Evolutionary conservation across 2,888 invertebrate species (phyloP).

Genomic region (Ichneumon xanthorius): DNA sequence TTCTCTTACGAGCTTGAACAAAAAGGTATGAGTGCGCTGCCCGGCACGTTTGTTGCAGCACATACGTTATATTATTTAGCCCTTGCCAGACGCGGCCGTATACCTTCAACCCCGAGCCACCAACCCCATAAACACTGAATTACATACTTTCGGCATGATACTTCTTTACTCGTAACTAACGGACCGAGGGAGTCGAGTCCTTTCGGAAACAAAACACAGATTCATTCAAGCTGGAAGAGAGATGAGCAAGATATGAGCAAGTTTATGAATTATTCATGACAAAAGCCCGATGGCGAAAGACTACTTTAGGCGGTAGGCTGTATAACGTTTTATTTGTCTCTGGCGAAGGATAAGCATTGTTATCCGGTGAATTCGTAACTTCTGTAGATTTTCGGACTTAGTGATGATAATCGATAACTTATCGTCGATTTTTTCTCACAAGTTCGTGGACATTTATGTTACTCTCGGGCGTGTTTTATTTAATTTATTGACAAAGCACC

Average conservation of each 20-base stretch:
- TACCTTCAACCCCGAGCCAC: not conserved
- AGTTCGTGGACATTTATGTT: not conserved
- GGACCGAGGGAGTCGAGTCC: constrained; percentile 20
- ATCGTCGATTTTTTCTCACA: not conserved
- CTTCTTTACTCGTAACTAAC: constrained; percentile 21
- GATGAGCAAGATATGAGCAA: constrained; percentile 3
- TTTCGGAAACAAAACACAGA: constrained; percentile 32
- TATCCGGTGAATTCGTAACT: not conserved
- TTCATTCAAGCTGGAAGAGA: constrained; percentile 1
- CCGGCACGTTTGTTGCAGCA: not conserved
- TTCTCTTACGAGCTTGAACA: constrained; percentile 33
- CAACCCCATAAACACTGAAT: constrained; percentile 20
- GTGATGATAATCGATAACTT: no score
- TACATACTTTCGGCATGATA: constrained; percentile 28
- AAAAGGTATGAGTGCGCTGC: constrained; percentile 31
- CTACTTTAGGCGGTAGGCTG: constrained; percentile 6
- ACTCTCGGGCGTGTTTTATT: not conserved
- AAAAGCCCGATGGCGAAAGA: constrained; percentile 5
- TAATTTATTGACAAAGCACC: not conserved
- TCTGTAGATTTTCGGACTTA: not conserved
- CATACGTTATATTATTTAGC: not conserved
- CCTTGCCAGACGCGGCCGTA: constrained; percentile 1
- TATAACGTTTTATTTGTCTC: constrained; percentile 7
- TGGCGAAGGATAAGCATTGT: not conserved
- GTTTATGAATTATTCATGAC: constrained; percentile 34